Evolutionary conservation across 1,140 invertebrate species (phyloP).

Genomic region (Drosophila baimaii): DNA sequence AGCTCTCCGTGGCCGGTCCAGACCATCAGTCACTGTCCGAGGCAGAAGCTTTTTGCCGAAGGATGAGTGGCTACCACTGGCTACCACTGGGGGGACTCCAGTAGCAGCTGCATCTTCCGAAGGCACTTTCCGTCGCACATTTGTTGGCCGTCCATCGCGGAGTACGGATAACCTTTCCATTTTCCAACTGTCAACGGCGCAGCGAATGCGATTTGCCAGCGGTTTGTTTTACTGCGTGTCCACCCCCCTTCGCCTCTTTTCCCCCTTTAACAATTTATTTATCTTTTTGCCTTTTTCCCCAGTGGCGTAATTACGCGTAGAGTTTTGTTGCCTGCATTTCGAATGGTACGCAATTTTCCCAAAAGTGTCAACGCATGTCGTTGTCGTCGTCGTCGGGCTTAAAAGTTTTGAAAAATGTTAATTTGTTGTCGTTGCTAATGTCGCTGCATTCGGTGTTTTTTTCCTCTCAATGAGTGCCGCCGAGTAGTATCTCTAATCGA

Average conservation of each 20-base stretch:
- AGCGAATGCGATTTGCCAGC: conserved; percentile 57
- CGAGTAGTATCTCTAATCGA: conserved; percentile 36
- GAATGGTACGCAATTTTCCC: conserved; percentile 73
- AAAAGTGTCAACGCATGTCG: conserved; percentile 75
- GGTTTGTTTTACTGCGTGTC: conserved; percentile 46
- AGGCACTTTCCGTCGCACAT: conserved; percentile 36
- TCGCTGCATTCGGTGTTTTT: conserved; percentile 51
- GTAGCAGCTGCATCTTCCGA: conserved; percentile 37
- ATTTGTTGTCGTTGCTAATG: conserved; percentile 55
- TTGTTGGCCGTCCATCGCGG: conserved; percentile 26
- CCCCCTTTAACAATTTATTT: conserved; percentile 8
- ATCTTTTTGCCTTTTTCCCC: conserved; percentile 24
- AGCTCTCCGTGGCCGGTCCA: conserved; percentile 36
- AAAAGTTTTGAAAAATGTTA: conserved; percentile 68
- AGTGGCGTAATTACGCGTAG: conserved; percentile 59
- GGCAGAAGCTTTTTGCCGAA: conserved; percentile 42
- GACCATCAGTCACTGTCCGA: conserved; percentile 73
- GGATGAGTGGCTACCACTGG: conserved; percentile 8
- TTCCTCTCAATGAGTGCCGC: conserved; percentile 24
- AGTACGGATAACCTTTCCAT: conserved; percentile 72
- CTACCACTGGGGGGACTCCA: not conserved
- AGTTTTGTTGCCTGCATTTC: conserved; percentile 59
- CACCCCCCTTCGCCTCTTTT: too few species aligned
- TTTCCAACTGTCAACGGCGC: conserved; percentile 68
- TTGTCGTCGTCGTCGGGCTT: conserved; percentile 30